Evolutionary conservation across 2,113 vertebrate genomes (phyloP).

Genomic region (Nothobranchius furzeri): DNA sequence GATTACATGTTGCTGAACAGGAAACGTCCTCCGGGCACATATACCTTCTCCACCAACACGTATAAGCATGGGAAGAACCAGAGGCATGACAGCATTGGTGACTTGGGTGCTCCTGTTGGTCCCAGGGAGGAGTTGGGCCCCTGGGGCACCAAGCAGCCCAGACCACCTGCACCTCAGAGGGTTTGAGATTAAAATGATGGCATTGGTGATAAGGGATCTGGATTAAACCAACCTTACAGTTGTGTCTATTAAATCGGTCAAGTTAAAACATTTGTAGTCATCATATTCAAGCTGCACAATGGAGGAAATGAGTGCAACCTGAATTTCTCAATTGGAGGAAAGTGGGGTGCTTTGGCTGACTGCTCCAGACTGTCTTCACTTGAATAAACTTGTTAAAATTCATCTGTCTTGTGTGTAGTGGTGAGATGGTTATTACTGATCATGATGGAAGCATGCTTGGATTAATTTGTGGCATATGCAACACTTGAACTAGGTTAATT

Average conservation of each 20-base stretch:
- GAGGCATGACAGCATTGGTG: background rate
- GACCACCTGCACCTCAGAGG: background rate
- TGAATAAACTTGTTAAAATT: background rate
- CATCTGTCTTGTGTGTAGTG: background rate
- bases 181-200: background rate
- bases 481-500: too few relatives aligned
- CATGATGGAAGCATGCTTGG: too few relatives aligned
- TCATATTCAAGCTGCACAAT: too few relatives aligned
- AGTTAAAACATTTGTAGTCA: background rate
- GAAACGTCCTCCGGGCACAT: background rate
- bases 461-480: too few relatives aligned
- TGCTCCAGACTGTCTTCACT: background rate
- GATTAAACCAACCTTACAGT: background rate
- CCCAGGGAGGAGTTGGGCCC: background rate
- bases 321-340: background rate
- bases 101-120: background rate
- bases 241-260: background rate
- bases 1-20: slow-evolving; percentile 4
- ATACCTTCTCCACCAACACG: background rate
- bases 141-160: fast-evolving
- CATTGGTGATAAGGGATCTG: background rate
- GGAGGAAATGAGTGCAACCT: background rate
- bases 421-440: too few relatives aligned
- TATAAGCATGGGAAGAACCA: slow-evolving; percentile 7
- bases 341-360: background rate